These are phyloP conservation scores for Echinops telfairi DNA, from an alignment of 2,113 vertebrate species.

Conservation along the genomic window DNA sequence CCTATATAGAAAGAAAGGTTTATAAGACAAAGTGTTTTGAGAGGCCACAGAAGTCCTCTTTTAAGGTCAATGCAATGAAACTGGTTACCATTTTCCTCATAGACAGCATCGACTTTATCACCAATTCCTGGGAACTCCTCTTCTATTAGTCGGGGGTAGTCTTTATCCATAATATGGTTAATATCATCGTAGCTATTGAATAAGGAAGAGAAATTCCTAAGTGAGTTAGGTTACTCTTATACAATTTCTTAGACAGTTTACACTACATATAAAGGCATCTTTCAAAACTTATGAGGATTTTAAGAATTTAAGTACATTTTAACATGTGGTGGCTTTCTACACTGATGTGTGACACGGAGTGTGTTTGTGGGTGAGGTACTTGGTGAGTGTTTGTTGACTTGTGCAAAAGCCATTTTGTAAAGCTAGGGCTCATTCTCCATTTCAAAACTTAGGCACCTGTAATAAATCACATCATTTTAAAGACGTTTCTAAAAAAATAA, in stretches of 20 bases:
- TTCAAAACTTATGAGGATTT: slow-evolving; percentile 31
- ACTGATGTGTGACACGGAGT: background rate
- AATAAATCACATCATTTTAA: background rate
- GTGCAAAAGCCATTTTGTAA: background rate
- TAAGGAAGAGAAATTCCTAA: slow-evolving; percentile 62
- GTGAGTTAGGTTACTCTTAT: background rate
- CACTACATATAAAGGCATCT: background rate
- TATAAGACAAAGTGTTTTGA: background rate
- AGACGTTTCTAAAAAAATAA: slow-evolving; percentile 16
- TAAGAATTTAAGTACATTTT: background rate
- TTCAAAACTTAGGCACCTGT: background rate
- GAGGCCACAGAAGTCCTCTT: background rate
- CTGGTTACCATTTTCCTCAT: slow-evolving; percentile 90
- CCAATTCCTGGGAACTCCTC: slow-evolving; percentile 94
- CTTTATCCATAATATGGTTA: slow-evolving; percentile 89
- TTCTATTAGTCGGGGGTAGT: slow-evolving; percentile 91
- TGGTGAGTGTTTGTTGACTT: background rate
- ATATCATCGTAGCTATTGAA: slow-evolving; percentile 92
- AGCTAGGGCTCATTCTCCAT: background rate
- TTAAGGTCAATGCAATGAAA: background rate
- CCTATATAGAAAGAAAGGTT: background rate
- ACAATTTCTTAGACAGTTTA: background rate
- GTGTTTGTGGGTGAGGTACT: no score
- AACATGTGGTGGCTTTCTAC: background rate
- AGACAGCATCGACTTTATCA: slow-evolving; percentile 93